Evolutionary conservation across 1,140 invertebrate genomes (phyloP).

Genomic region (Diploscapter pachys): DNA sequence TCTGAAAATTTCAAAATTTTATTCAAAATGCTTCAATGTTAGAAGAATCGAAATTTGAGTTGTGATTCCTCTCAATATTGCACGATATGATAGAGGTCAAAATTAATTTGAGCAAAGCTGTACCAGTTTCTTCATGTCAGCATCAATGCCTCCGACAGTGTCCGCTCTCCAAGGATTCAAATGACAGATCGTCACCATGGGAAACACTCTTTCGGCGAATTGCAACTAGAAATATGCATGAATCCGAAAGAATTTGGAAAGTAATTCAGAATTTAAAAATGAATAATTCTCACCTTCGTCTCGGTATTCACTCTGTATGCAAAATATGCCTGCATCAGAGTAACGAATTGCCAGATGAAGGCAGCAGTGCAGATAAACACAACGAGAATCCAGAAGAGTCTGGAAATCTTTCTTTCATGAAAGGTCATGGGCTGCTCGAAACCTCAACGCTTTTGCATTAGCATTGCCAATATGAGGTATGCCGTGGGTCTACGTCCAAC

Average conservation of each 20-base stretch:
- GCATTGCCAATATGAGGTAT: slow-evolving; percentile 43
- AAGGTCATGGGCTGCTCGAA: neutral
- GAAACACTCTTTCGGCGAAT: slow-evolving; percentile 42
- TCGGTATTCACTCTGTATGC: slow-evolving; percentile 39
- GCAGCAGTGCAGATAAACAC: slow-evolving; percentile 26
- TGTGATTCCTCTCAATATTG: neutral
- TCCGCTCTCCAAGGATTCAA: slow-evolving; percentile 43
- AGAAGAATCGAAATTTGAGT: neutral
- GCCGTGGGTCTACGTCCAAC: slow-evolving; percentile 43
- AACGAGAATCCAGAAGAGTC: slow-evolving; percentile 39
- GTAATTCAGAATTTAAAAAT: neutral
- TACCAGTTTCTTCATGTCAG: slow-evolving; percentile 18
- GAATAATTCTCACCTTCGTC: slow-evolving; percentile 32
- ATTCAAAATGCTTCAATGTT: neutral
- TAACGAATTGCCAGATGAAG: slow-evolving; percentile 38
- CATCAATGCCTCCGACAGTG: neutral
- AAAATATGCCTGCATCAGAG: slow-evolving; percentile 33
- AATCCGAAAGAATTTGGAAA: too few relatives aligned
- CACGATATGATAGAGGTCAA: too few relatives aligned
- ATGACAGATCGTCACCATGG: slow-evolving; percentile 44
- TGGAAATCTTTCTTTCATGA: neutral
- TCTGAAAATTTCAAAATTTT: slow-evolving; percentile 2
- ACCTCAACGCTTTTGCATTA: slow-evolving; percentile 29
- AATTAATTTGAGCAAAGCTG: too few relatives aligned
- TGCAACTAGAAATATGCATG: slow-evolving; percentile 33